phyloP scores from a whole-genome alignment of 1,140 invertebrate genomes.

The Anastatus disparis region DNA sequence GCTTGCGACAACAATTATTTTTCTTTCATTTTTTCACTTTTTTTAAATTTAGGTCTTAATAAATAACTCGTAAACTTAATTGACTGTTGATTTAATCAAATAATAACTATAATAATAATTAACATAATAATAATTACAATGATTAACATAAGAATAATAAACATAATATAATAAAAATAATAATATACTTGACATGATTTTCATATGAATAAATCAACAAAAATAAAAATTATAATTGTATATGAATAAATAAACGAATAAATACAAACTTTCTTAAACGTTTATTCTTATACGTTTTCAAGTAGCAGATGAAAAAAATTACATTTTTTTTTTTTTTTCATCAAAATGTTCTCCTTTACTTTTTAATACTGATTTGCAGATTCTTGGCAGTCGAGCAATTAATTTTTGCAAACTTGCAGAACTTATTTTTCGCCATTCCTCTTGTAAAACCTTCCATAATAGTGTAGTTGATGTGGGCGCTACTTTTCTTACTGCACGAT shows the following conservation, averaged over 20 bases:
- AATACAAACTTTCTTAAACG: too few relatives aligned
- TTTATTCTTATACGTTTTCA: not conserved
- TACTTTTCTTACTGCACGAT: conserved; percentile 38
- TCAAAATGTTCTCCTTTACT: not conserved
- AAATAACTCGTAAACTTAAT: too few relatives aligned
- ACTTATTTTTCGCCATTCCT: not conserved
- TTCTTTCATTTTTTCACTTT: conserved; percentile 1
- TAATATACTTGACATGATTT: not conserved
- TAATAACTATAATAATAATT: too few relatives aligned
- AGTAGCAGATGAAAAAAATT: not conserved
- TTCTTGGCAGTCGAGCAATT: conserved; percentile 6
- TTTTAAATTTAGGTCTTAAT: not conserved
- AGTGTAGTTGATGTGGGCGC: not conserved
- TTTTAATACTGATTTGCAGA: not conserved
- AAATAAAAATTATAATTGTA: too few relatives aligned
- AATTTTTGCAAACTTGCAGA: not conserved
- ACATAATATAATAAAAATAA: not conserved
- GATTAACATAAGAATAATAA: not conserved
- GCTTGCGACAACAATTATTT: not conserved
- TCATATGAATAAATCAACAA: too few relatives aligned
- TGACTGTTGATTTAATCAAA: too few relatives aligned
- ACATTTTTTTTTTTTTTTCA: conserved; percentile 1
- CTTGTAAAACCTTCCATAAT: not conserved
- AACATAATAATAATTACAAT: not conserved
- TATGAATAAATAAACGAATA: too few relatives aligned